Evolutionary conservation across 1,140 invertebrate genomes (phyloP), one percentile per base, ranked within the genome.

Genomic region (Cepaea nemoralis): DNA sequence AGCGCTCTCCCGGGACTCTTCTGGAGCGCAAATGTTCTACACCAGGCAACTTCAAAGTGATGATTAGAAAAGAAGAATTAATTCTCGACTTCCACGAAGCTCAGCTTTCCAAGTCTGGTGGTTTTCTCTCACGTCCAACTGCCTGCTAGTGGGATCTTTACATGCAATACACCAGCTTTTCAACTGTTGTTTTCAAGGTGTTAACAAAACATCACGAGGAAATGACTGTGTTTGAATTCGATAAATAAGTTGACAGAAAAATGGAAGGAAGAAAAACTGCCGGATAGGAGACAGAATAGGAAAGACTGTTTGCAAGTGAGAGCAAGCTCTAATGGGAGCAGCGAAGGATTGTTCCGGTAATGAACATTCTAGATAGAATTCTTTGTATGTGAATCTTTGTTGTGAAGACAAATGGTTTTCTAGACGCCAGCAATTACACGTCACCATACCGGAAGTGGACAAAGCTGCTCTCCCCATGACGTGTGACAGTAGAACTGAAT

Each of bases 391-490:
- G 75, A 63, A 63, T 50, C 55, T 77, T 77, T 77, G 48, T 59
- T 33, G 50, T 59, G 50, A 77, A 77, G 75, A 77, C 48, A 77
- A 77, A 77, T 77, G 75, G 10, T 77, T 75, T 75, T 75, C 31
- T 45, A 27, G 37, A 40, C 27, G 40, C 3, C 39, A 12, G 48
- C 73, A 45, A 75, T 75, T 75, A 75, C 73, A 33, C 40, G 31
- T 33, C 0, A 35, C 48, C 31, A 19, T 12, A 40, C 75, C 75
- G 75, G 75, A 77, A 77, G 75, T 63, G n/a, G 55, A 63, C 75
- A 77, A 77, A 77, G 75, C 75, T 39, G 12, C 19, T 27, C 35
- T 16, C 55, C 35, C 59, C 33, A 14, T 39, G 55, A 24, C 19
- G 75, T 59, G n/a, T 35, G 48, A 33, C 48, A 40, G 33, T 31